A percentile compares a stretch with the other conserved stretches of the same genome.
These are phyloP conservation scores for Gryon sp. DNA, from an alignment of 1,140 invertebrate genomes.

Conservation along the genomic window DNA sequence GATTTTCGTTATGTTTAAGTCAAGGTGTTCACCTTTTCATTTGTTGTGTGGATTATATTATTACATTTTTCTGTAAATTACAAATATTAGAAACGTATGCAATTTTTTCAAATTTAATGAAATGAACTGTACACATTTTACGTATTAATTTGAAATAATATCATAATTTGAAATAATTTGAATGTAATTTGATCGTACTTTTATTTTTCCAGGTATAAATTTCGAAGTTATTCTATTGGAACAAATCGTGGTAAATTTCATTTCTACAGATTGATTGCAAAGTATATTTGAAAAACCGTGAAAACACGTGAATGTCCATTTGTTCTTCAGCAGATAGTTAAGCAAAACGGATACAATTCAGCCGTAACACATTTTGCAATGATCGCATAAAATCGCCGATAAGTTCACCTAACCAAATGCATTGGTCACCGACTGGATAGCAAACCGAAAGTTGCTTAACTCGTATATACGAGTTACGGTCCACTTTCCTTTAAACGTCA, in stretches of 20 bases:
- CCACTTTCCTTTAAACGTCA: slow-evolving; percentile 74
- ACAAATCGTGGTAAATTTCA: slow-evolving; percentile 7
- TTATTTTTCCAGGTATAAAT: background rate
- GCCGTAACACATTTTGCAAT: slow-evolving; percentile 62
- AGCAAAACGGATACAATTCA: slow-evolving; percentile 40
- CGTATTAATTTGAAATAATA: too few relatives aligned
- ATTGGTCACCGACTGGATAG: slow-evolving; percentile 56
- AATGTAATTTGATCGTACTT: too few relatives aligned
- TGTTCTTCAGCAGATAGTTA: slow-evolving; percentile 10
- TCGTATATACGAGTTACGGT: slow-evolving; percentile 62
- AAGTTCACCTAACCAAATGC: slow-evolving; percentile 58
- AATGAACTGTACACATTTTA: too few relatives aligned
- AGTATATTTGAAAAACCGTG: slow-evolving; percentile 32
- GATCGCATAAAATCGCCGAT: slow-evolving; percentile 62
- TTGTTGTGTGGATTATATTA: too few relatives aligned
- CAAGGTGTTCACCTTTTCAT: too few relatives aligned
- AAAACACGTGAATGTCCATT: slow-evolving; percentile 6
- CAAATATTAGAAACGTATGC: too few relatives aligned
- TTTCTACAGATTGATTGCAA: slow-evolving; percentile 15
- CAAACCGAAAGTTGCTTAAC: slow-evolving; percentile 70
- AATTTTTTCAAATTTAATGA: too few relatives aligned
- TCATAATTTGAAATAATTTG: too few relatives aligned
- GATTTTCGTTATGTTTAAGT: too few relatives aligned
- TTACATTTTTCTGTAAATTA: too few relatives aligned
- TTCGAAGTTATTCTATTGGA: background rate